phyloP scores from a whole-genome alignment of 2,888 invertebrate genomes.

The Drosophila koepferae region DNA sequence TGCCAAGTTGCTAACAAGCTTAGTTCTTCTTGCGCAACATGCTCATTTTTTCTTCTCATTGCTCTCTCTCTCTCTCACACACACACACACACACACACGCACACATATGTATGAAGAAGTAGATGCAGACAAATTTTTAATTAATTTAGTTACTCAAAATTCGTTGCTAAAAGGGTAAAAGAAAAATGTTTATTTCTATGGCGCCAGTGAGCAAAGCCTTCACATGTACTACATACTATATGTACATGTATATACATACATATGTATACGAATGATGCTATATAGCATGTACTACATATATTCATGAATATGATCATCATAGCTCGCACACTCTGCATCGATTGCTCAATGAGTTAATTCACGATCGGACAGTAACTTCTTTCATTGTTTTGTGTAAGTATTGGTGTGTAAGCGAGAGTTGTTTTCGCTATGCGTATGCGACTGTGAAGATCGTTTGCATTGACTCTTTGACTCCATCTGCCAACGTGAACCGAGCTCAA shows the following conservation, averaged over 20 bases:
- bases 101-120: conserved; percentile 7
- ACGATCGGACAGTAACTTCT: too few species aligned
- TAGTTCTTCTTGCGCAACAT: conserved; percentile 65
- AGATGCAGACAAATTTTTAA: conserved; percentile 60
- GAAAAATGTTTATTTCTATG: conserved; percentile 35
- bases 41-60: conserved; percentile 45
- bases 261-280: too few species aligned
- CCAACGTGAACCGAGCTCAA: too few species aligned
- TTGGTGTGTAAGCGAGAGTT: too few species aligned
- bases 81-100: conserved; percentile 13
- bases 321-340: too few species aligned
- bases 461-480: too few species aligned
- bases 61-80: neutral
- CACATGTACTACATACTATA: neutral
- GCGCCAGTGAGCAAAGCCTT: conserved; percentile 4
- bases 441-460: too few species aligned
- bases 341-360: too few species aligned
- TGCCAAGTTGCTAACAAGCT: conserved; percentile 77
- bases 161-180: conserved; percentile 20
- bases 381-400: too few species aligned
- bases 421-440: too few species aligned
- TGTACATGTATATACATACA: neutral
- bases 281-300: too few species aligned
- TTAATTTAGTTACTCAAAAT: conserved; percentile 67
- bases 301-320: too few species aligned